Conservation (phyloP, 2,888 invertebrate species). For the Drosophila paracracens region DNA sequence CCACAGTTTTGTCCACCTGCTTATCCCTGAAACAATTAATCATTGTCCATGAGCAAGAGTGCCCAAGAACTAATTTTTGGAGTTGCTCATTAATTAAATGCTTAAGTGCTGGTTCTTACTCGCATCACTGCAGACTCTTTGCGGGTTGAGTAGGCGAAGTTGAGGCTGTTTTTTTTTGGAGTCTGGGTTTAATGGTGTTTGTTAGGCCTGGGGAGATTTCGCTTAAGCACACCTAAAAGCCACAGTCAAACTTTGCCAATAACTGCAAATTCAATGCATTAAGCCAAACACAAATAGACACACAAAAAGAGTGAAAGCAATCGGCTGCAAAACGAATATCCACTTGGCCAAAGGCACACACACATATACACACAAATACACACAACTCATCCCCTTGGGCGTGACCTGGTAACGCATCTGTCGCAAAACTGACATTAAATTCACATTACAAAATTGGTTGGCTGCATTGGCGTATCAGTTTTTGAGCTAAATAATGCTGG, state of each 20-base stretch:
- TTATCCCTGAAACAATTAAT: slow-evolving; percentile 39
- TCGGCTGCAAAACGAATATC: slow-evolving; percentile 36
- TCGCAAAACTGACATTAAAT: slow-evolving; percentile 78
- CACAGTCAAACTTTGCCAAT: slow-evolving; percentile 70
- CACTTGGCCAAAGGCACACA: slow-evolving; percentile 40
- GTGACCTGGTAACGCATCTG: slow-evolving; percentile 68
- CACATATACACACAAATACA: slow-evolving; percentile 7
- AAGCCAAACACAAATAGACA: slow-evolving; percentile 42
- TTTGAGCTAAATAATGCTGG: slow-evolving; percentile 59
- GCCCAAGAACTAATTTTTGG: background rate
- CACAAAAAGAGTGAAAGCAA: slow-evolving; percentile 41
- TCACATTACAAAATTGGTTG: slow-evolving; percentile 78
- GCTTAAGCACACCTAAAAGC: slow-evolving; percentile 30
- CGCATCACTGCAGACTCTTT: slow-evolving; percentile 1
- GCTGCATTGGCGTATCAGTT: slow-evolving; percentile 75
- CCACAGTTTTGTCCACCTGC: background rate
- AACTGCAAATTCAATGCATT: slow-evolving; percentile 77
- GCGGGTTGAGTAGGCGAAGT: background rate
- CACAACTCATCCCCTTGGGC: slow-evolving; percentile 2
- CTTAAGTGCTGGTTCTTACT: background rate
- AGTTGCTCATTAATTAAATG: slow-evolving; percentile 38
- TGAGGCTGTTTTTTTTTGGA: slow-evolving; percentile 19
- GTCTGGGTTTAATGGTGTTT: slow-evolving; percentile 52
- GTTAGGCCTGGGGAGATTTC: slow-evolving; percentile 30
- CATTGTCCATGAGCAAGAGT: slow-evolving; percentile 26